Evolutionary conservation across 2,113 vertebrate species (phyloP), one percentile per base, ranked within the genome.

Genomic region (Erythrolamprus reginae): DNA sequence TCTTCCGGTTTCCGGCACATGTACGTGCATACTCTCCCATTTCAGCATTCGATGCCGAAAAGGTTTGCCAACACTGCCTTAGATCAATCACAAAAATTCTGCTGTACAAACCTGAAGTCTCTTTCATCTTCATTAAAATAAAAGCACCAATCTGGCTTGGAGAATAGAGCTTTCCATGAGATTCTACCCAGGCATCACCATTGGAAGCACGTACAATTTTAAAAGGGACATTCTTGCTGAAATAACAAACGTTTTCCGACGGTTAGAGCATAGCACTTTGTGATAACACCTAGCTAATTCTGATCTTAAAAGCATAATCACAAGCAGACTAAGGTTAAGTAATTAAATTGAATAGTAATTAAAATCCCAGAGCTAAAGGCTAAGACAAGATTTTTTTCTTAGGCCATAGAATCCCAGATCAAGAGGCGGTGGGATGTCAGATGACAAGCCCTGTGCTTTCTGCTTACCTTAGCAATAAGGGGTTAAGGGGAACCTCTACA

Each of bases 51-150:
- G 3, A 6, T 47, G 47, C 47, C 47, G 47, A 47, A 47, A 47
- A 47, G 4, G 47, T 47, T 47, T 6, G 47, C 47, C 47, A 47
- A 47, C 47, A 47, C 47, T 47, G 47, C 47, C 48, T 50, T 52
- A 55, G 65, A 77, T 19, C 17, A 77, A 77, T 77, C 19, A 42
- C 1, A 52, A 33, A 47, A 28, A 28, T 58, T 51, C 33, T 56
- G 26, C 82, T 13, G 8, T 10, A 95, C 95, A 95, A 87, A 99
- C 99, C 99, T 97, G 99, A 98, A 10, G 99, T 99, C 89, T 99
- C 99, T 96, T 99, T 99, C 99, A 99, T 99, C 96, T 99, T 99
- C 95, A 99, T 99, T 23, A 99, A 97, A 1, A 99, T 97, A 47
- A 99, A 99, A 92, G 99, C 99, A 87, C 99, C 99, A 0, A 97